Evolutionary conservation across 2,797 vertebrate genomes (phyloP), one percentile per base, ranked within the genome.

Genomic region (Hyperoplus lanceolatus): DNA sequence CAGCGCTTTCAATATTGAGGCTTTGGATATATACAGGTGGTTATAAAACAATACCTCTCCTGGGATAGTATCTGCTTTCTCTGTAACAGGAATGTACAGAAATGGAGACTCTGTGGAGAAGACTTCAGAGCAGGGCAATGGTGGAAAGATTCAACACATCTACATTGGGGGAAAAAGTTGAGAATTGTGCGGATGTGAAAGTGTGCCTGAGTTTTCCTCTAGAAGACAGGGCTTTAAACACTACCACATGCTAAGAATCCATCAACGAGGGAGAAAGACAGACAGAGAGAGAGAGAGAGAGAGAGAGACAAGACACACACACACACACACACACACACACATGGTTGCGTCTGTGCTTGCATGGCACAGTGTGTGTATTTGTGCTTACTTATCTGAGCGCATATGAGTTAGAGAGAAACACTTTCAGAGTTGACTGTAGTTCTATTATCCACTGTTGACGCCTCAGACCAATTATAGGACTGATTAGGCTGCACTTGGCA

Each of bases 211-310:
- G 82, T 73, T 88, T 77, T 73, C 29, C 78, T 88, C 83, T 82
- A 75, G 29, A 82, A 88, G 81, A 84, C 86, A 70, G 70, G 78
- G 67, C 64, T 90, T 90, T 93, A 94, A 94, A 92, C 77, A 78
- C 68, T 92, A 83, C 89, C 93, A 94, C 90, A 95, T 94, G 93
- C 84, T 86, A 39, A 0, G 29, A 79, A 73, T 77, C 75, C 70
- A 73, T 74, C 79, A 84, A 64, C 3, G 12, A 60, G 62, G 59
- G 41, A 53, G 70, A 83, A 39, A 70, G 57, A 74, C 72, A 64
- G 53, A 60, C 59, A 61, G 41, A 53, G 70, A 83, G 43, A 70
- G 57, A 74, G 73, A 64, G 53, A 84, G 67, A 2, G 10, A 60
- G 62, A 61, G 41, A 53, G 69, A 83, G 43, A 70, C 55, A 69